Percentiles rank a stretch among this genome's conserved stretches.
Conservation (phyloP, 1,140 invertebrate species). For the Drosophila nannoptera region DNA sequence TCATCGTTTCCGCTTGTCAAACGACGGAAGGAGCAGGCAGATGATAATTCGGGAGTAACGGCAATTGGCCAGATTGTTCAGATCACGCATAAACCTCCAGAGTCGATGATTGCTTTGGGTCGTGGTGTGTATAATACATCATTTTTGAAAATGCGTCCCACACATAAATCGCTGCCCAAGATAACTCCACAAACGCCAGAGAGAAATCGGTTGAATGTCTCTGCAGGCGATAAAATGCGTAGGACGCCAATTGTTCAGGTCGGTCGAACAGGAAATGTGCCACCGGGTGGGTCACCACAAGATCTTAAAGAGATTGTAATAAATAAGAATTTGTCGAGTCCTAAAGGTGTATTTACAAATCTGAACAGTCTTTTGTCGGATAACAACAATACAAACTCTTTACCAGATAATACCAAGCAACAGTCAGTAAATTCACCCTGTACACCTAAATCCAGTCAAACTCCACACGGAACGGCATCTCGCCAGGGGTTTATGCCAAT, state of each 20-base stretch:
- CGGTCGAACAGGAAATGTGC: slow-evolving; percentile 8
- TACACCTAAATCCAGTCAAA: slow-evolving; percentile 43
- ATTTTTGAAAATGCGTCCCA: slow-evolving; percentile 49
- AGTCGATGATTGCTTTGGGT: slow-evolving; percentile 54
- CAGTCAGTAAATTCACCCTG: slow-evolving; percentile 30
- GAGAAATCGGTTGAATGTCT: background rate
- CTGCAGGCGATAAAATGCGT: slow-evolving; percentile 32
- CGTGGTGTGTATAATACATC: slow-evolving; percentile 53
- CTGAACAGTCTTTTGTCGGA: slow-evolving; percentile 62
- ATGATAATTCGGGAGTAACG: background rate
- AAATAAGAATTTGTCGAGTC: slow-evolving; percentile 68
- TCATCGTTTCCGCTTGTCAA: slow-evolving; percentile 39
- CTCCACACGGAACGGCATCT: slow-evolving; percentile 13
- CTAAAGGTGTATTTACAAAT: slow-evolving; percentile 75
- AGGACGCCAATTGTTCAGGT: slow-evolving; percentile 50
- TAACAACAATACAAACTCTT: slow-evolving; percentile 28
- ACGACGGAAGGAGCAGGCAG: slow-evolving; percentile 40
- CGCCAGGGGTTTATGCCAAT: slow-evolving; percentile 71
- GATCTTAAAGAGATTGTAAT: slow-evolving; percentile 73
- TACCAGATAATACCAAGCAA: slow-evolving; percentile 33
- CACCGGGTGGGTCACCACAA: slow-evolving; percentile 39
- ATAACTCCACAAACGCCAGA: slow-evolving; percentile 7
- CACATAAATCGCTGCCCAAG: slow-evolving; percentile 35
- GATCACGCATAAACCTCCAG: slow-evolving; percentile 42
- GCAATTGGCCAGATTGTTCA: slow-evolving; percentile 59